Evolutionary conservation across 2,888 invertebrate species (phyloP).

Genomic region (Falcaria lacertinaria): DNA sequence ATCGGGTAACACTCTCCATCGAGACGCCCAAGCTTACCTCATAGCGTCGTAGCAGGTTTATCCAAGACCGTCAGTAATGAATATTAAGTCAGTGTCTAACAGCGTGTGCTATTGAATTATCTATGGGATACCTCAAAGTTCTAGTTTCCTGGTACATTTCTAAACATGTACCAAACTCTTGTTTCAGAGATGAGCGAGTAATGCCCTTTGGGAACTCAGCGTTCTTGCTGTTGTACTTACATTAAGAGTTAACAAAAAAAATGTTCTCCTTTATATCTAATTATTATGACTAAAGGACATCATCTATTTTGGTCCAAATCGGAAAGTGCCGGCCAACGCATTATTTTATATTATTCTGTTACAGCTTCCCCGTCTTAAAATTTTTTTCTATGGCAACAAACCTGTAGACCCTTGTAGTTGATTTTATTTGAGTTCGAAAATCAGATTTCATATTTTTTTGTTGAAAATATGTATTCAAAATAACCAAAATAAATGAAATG

Average conservation of each 20-base stretch:
- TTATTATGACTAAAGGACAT: too few species aligned
- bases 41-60: conserved; percentile 33
- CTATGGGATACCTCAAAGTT: conserved; percentile 30
- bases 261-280: not conserved
- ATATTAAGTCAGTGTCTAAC: conserved; percentile 53
- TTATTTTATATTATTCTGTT: too few species aligned
- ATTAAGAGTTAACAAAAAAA: not conserved
- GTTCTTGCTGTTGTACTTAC: not conserved
- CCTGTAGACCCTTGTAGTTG: too few species aligned
- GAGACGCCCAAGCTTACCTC: conserved; percentile 29
- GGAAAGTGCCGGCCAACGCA: too few species aligned
- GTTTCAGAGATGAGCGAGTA: not conserved
- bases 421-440: too few species aligned
- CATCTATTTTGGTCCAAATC: too few species aligned
- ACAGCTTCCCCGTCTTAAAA: too few species aligned
- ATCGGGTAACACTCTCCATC: conserved; percentile 13
- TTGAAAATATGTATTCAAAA: too few species aligned
- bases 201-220: not conserved
- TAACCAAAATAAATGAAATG: too few species aligned
- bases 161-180: not conserved
- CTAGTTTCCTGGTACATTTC: conserved; percentile 7
- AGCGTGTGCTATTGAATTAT: conserved; percentile 43
- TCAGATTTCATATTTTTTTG: too few species aligned
- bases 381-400: too few species aligned
- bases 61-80: conserved; percentile 50